Evolutionary conservation across 2,888 invertebrate species (phyloP).

Genomic region (Clepsis dumicolana): DNA sequence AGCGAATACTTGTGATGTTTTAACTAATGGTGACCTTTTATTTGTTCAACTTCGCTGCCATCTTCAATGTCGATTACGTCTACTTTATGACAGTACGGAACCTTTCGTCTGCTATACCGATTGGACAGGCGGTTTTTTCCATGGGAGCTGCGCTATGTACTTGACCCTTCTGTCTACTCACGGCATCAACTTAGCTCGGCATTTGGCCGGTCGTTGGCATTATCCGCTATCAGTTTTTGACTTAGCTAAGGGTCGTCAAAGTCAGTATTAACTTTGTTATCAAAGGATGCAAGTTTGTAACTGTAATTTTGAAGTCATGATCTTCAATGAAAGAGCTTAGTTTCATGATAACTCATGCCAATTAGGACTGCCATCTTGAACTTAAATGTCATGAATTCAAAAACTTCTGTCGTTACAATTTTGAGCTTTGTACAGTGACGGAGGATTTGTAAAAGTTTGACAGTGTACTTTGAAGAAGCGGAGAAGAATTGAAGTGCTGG

Average conservation of each 20-base stretch:
- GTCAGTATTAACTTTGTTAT: conserved; percentile 57
- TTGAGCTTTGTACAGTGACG: conserved; percentile 18
- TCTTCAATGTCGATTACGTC: too few relatives aligned
- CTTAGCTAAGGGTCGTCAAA: conserved; percentile 50
- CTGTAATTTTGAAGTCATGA: conserved; percentile 65
- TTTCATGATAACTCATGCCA: conserved; percentile 54
- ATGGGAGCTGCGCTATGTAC: not conserved
- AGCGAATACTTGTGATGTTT: too few relatives aligned
- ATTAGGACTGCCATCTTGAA: conserved; percentile 57
- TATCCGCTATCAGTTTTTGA: conserved; percentile 40
- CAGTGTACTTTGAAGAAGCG: not conserved
- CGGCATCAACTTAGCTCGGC: conserved; percentile 12
- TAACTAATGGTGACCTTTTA: too few relatives aligned
- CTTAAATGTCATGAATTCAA: conserved; percentile 52
- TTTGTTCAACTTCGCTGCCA: too few relatives aligned
- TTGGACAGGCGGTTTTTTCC: too few relatives aligned
- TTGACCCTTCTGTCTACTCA: not conserved
- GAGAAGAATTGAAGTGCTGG: not conserved
- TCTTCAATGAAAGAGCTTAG: conserved; percentile 53
- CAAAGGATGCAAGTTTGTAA: conserved; percentile 62
- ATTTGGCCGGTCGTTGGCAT: not conserved
- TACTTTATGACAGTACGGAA: too few relatives aligned
- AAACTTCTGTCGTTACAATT: conserved; percentile 63
- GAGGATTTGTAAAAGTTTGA: conserved; percentile 26
- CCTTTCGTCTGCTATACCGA: too few relatives aligned